Conservation (phyloP, 2,797 vertebrate species). For the Chaunax sp. region DNA sequence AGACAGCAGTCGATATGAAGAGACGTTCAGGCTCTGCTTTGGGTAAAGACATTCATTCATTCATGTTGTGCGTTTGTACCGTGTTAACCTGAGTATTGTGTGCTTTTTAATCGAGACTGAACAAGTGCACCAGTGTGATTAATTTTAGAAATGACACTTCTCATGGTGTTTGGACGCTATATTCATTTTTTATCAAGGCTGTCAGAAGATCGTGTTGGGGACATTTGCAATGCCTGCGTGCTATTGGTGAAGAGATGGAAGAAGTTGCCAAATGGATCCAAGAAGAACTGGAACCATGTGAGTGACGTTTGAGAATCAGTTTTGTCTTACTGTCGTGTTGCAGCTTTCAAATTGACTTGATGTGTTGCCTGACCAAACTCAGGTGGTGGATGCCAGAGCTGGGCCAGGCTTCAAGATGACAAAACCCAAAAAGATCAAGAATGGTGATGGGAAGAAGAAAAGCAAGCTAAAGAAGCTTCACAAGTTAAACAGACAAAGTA, state of each 20-base stretch:
- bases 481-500: conserved; percentile 88
- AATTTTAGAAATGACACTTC: no score
- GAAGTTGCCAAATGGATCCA: conserved; percentile 86
- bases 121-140: background rate
- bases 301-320: conserved; percentile 17
- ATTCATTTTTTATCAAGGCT: conserved; percentile 66
- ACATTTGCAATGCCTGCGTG: conserved; percentile 89
- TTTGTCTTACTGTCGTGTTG: background rate
- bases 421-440: conserved; percentile 88
- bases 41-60: conserved; percentile 75
- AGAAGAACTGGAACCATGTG: conserved; percentile 90
- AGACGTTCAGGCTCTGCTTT: conserved; percentile 86
- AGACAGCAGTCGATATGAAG: conserved; percentile 88
- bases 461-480: conserved; percentile 85
- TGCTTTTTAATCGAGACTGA: no score
- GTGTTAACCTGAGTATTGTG: background rate
- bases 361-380: conserved; percentile 12
- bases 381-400: conserved; percentile 89
- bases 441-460: conserved; percentile 84
- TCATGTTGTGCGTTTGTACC: background rate
- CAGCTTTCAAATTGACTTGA: background rate
- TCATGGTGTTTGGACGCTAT: background rate
- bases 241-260: conserved; percentile 88
- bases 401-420: conserved; percentile 88
- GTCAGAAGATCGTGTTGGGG: conserved; percentile 85